Percentiles rank a stretch among this genome's conserved stretches.
phyloP scores from a whole-genome alignment of 2,888 invertebrate genomes.

The Melanargia galathea region DNA sequence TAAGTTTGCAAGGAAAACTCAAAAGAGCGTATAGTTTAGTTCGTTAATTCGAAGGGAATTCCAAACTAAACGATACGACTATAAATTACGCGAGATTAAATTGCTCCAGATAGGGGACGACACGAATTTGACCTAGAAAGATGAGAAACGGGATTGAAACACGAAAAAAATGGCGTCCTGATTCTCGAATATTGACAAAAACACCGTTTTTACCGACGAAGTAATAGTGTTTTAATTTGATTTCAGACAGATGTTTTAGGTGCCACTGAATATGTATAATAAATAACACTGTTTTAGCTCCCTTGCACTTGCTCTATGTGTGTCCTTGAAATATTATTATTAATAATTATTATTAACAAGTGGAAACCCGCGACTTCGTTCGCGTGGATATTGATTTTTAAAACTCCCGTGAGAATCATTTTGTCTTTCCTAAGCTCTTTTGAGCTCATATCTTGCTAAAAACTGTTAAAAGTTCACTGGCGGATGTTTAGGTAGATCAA shows the following conservation, averaged over 20 bases:
- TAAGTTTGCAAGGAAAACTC: not conserved
- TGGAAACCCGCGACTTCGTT: too few relatives aligned
- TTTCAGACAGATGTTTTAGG: not conserved
- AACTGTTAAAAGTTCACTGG: too few relatives aligned
- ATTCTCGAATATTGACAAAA: conserved; percentile 21
- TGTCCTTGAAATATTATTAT: too few relatives aligned
- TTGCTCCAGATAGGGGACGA: conserved; percentile 34
- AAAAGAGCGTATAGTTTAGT: not conserved
- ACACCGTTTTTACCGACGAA: conserved; percentile 13
- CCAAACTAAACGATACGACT: conserved; percentile 31
- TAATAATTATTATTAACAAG: too few relatives aligned
- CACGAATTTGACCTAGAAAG: conserved; percentile 35
- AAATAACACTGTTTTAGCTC: too few relatives aligned
- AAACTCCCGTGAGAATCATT: too few relatives aligned
- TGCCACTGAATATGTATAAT: too few relatives aligned
- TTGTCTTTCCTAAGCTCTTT: too few relatives aligned
- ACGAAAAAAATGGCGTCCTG: conserved; percentile 26
- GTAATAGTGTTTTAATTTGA: not conserved
- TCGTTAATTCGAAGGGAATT: conserved; percentile 17
- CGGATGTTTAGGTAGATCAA: too few relatives aligned
- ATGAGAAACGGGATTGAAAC: conserved; percentile 30
- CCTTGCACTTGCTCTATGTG: too few relatives aligned
- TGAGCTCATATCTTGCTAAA: too few relatives aligned
- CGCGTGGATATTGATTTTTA: too few relatives aligned
- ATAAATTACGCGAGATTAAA: conserved; percentile 36